Percentiles rank a stretch among this genome's conserved stretches.
phyloP scores from a whole-genome alignment of 2,797 vertebrate species.

The Falco concolor region DNA sequence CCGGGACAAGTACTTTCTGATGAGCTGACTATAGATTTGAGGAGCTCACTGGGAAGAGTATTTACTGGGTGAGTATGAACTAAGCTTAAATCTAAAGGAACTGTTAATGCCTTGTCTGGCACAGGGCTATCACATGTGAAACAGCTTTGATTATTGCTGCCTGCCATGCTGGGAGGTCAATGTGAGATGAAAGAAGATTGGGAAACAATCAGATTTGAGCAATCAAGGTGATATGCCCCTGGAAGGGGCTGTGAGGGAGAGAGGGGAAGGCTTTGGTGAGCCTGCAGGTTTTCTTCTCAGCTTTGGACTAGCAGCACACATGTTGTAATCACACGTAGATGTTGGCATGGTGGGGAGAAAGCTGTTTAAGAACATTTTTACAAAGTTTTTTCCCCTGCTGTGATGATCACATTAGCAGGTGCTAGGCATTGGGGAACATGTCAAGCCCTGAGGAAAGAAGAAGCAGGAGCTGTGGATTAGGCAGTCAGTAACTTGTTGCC shows the following conservation, averaged over 20 bases:
- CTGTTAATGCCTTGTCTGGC: slow-evolving; percentile 40
- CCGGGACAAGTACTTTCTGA: slow-evolving; percentile 31
- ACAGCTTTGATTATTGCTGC: slow-evolving; percentile 44
- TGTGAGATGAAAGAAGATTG: slow-evolving; percentile 27
- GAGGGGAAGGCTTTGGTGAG: neutral
- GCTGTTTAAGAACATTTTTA: neutral
- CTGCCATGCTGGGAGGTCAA: slow-evolving; percentile 48
- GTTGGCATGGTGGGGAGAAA: neutral
- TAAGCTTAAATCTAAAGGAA: slow-evolving; percentile 30
- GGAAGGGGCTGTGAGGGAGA: neutral
- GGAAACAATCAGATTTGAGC: slow-evolving; percentile 46
- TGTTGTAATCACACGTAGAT: neutral
- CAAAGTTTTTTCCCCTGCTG: neutral
- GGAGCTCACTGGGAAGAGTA: slow-evolving; percentile 32
- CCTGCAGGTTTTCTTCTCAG: neutral
- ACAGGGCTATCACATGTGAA: slow-evolving; percentile 20
- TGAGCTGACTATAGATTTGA: slow-evolving; percentile 1
- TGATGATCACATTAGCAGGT: neutral
- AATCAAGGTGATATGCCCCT: slow-evolving; percentile 5
- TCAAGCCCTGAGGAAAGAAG: neutral
- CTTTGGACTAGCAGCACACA: neutral
- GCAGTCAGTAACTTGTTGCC: neutral
- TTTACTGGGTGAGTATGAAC: slow-evolving; percentile 25
- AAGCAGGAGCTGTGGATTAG: neutral
- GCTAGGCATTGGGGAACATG: neutral